Evolutionary conservation across 2,113 vertebrate genomes (phyloP).

Genomic region (Leucopsar rothschildi): DNA sequence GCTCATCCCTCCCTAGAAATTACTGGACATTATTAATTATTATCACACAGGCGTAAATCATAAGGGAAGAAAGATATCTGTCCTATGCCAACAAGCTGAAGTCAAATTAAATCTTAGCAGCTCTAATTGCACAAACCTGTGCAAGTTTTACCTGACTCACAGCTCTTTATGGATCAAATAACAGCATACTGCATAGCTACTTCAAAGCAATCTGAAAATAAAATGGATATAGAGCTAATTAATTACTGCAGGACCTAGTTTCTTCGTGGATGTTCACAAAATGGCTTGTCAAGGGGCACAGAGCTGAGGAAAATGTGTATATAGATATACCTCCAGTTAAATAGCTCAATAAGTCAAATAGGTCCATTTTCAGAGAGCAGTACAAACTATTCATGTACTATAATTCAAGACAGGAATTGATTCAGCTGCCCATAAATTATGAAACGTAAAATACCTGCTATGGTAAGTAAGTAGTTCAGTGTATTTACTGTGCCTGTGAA

Average conservation of each 20-base stretch:
- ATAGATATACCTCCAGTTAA: not conserved
- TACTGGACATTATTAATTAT: not conserved
- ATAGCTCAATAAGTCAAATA: conserved; percentile 1
- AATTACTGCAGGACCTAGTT: not conserved
- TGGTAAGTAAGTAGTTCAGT: not conserved
- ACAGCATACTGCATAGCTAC: not conserved
- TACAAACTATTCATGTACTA: not conserved
- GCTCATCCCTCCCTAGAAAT: not conserved
- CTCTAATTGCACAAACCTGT: not conserved
- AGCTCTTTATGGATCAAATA: not conserved
- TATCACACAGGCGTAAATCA: not conserved
- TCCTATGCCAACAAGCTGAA: not conserved
- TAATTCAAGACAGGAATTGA: conserved; percentile 35
- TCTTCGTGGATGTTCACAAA: not conserved
- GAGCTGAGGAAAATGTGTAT: not conserved
- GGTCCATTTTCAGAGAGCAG: not conserved
- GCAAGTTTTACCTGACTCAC: not conserved
- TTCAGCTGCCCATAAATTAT: not conserved
- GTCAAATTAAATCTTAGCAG: not conserved
- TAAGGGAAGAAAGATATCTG: not conserved
- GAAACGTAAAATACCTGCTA: conserved; percentile 43
- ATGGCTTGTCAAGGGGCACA: not conserved
- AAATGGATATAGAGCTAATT: conserved; percentile 21
- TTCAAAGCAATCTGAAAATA: conserved; percentile 58
- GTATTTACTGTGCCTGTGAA: conserved; percentile 39